Evolutionary conservation across 2,888 invertebrate genomes (phyloP), one percentile per base, ranked within the genome.

Genomic region (Mythimna lalbum): DNA sequence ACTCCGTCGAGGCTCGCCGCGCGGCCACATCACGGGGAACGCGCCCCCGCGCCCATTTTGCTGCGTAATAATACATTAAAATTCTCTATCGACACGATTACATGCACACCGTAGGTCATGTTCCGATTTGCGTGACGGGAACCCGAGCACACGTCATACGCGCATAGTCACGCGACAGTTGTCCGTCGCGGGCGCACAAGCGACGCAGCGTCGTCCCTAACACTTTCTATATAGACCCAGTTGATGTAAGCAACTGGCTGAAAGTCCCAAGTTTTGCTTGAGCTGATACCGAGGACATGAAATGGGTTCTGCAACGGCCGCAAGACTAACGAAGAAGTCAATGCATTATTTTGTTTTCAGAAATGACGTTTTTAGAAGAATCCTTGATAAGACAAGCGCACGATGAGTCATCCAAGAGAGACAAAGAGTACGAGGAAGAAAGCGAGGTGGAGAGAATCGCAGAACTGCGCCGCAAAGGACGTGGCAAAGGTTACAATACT

Each of bases 351-450:
- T 39, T 53, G 7, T 73, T 91, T 90, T 52, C 91, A 90, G 96
- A 96, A 77, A 83, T 97, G 49, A 97, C 96, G 47, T 93, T 96
- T 63, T 91, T 96, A 64, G 97, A 97, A 90, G 96, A 97, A 72
- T 91, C 94, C 1, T 96, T 97, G 9, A 86, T 97, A 67, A 96
- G 96, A 73, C 96, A 96, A 86, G 97, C 97, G 0, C 90, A 92
- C 19, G 96, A 96, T 3, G 97, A 97, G 39, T 88, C 82, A 86
- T 88, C 73, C 2, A 92, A 81, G 69, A 88, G 63, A 63, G 91
- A 92, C 39, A 88, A 61, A 50, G 89, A 91, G 31, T n/a, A 63
- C 2, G 91, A 92, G 23, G 92, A 93, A 39, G 93, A 93, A 57
- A 92, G 83, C 62, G 96, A 96, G 81, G 82, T 88, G 5, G 96